Conservation (phyloP, 2,797 vertebrate species). For the Meriones psammophilus region DNA sequence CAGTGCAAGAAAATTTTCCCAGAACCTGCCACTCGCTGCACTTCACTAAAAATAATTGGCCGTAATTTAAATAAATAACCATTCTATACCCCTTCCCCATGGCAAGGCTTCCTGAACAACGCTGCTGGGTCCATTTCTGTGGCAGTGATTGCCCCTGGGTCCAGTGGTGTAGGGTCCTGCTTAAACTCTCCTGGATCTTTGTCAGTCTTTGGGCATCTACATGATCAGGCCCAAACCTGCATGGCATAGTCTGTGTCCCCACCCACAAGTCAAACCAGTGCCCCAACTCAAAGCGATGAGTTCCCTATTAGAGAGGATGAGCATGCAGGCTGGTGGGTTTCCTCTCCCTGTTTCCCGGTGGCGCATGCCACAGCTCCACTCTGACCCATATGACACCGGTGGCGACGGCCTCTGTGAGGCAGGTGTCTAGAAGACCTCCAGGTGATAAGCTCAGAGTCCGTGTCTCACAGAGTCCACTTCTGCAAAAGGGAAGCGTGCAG, state of each 20-base stretch:
- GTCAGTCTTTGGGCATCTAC: background rate
- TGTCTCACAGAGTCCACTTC: background rate
- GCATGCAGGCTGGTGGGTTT: fast-evolving
- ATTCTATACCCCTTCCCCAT: fast-evolving
- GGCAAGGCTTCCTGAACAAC: background rate
- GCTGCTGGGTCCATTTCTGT: background rate
- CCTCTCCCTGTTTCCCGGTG: background rate
- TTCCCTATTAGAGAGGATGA: background rate
- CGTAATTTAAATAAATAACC: conserved; percentile 55
- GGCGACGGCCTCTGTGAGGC: background rate
- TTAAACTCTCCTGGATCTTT: no score
- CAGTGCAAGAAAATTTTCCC: conserved; percentile 87
- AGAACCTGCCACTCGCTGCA: conserved; percentile 83
- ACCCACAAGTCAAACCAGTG: background rate
- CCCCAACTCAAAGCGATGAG: background rate
- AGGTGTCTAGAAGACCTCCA: background rate
- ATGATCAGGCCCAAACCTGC: background rate
- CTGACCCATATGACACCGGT: background rate
- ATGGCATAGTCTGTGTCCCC: background rate
- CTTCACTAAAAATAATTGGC: conserved; percentile 60
- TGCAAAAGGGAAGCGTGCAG: background rate
- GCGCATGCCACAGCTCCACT: background rate
- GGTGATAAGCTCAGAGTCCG: background rate
- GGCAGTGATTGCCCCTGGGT: background rate
- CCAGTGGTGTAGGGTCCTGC: no score